Base-by-base conservation (phyloP, 2,888 invertebrate genomes). In the Aquatica leii region DNA sequence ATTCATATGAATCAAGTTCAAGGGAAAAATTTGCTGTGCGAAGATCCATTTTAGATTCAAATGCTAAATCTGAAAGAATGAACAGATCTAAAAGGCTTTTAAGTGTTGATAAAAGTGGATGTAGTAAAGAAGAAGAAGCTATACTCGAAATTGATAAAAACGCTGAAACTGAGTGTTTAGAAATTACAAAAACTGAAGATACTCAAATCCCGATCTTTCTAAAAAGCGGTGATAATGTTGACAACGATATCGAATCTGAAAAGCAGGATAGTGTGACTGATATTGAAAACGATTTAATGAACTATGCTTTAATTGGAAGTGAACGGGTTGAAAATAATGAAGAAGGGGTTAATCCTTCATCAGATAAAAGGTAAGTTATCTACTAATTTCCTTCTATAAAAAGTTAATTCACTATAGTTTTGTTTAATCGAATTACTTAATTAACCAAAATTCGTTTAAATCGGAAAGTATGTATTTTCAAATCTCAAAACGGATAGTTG, bases 291-390 rank as follows among this genome's bases (percentile, higher is more conserved):
- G 74, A 74, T 17, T 56, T 75, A 40, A 75, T 76, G 76, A 74
- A 74, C 62, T 76, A 73, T 67, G 76, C 75, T 1, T 50, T 73
- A 18, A 57, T 72, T 43, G 75, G 75, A n/a, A 73, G 66, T 59
- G 68, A 69, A 37, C 56, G 70, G 17, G 15, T 59, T 41, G 43
- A 14, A 17, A 37, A 61, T 34, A 43, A 17, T 21, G 54, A 63
- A 12, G 49, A 54, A 43, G 24, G 6, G 2, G 12, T 15, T 43
- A 14, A 17, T 20, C 31, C 12, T 31, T 12, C 50, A 21, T 20
- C 17, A 18, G 21, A 49, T 21, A 21, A 21, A 49, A 49, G 49
- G 24, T 20, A 24, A 21, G 14, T n/a, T 6, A 24, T 24, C 8
- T 34, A 34, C 34, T 34, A 34, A 8, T 34, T 34, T 34, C 34